Base-by-base conservation (phyloP, 2,888 invertebrate genomes). In the Drosophila mulleri region DNA sequence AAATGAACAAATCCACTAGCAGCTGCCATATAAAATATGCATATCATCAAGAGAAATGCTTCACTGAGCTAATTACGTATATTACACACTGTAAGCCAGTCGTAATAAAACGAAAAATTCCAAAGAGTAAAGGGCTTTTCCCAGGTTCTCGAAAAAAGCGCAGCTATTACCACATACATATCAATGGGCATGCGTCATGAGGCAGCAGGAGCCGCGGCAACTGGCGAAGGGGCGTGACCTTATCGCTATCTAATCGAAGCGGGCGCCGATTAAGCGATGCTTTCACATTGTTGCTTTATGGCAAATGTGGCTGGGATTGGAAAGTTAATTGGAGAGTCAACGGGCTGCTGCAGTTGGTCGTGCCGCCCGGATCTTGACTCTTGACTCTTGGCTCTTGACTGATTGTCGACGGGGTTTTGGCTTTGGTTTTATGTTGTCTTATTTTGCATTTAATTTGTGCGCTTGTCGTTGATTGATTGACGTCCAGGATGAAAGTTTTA, bases 381-480 rank as follows among this genome's bases (percentile, higher is more conserved):
- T 35, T 37, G 37, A 3, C 37, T 47, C 57, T 59, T 76, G 63
- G 66, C 72, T 72, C 60, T 68, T 87, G 80, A 83, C 80, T 78
- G 83, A 85, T 84, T 84, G 82, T 82, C 39, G 71, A 75, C 67
- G 67, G 65, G 48, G 48, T n/a, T 50, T 50, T 35, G 32, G 48
- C 48, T 61, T 45, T 58, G 60, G 67, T 67, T 72, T 80, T 76
- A 71, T 83, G 72, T 61, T 73, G 67, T 67, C 82, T 80, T 78
- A 73, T 42, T 69, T 72, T 68, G 88, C 83, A 87, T 83, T 88
- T 85, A 85, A 87, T 85, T 85, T 83, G 88, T 84, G 82, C 67
- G 70, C 72, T 80, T 85, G 86, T 82, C 83, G 78, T 86, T 85
- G 85, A 88, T 85, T 85, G 85, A 85, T 85, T 88, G 85, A 83